Evolutionary conservation across 2,888 invertebrate genomes (phyloP), one percentile per base, ranked within the genome.

Genomic region (Ormyrus labotus): DNA sequence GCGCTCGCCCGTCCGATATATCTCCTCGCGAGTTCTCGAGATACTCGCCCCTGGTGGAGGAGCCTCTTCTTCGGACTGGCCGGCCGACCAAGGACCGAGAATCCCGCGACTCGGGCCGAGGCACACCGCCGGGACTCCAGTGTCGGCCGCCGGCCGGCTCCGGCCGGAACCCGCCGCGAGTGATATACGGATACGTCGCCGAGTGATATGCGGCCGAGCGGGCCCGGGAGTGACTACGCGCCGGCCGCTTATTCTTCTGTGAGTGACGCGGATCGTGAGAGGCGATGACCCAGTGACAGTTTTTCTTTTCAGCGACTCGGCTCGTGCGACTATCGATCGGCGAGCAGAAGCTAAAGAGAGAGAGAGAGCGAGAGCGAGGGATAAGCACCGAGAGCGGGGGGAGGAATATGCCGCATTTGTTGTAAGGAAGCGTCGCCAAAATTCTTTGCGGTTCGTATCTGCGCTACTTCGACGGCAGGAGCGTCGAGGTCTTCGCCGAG

Each of bases 141-240:
- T 88, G 88, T 90, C 90, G 90, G 90, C 89, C 90, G 89, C 89
- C 89, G 90, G 90, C 90, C 90, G 90, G 90, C 90, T 86, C 85
- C 86, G 73, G 88, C 90, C 90, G 90, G 89, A 51, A n/a, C 60
- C 67, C 65, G 61, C 13, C 11, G 53, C 67, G 69, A 53, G 71
- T 48, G 70, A 68, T 9, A 6, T 63, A 58, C 63, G 2, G 64
- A 58, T 63, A 61, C 51, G 45, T 72, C 74, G 75, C 47, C 47
- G 74, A 47, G 70, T 61, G 57, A 64, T 45, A 51, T 63, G 63
- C 63, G 34, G 6, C 55, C 73, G 50, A 51, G 10, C 63, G 63
- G 9, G 19, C 19, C 6, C 11, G 8, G 3, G 6, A 57, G 57
- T 57, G 57, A 57, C 5, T 2, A 34, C 34, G 34, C 34, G 13